These are phyloP conservation scores for Conistra vaccinii DNA, from an alignment of 2,888 invertebrate species.

Conservation along the genomic window DNA sequence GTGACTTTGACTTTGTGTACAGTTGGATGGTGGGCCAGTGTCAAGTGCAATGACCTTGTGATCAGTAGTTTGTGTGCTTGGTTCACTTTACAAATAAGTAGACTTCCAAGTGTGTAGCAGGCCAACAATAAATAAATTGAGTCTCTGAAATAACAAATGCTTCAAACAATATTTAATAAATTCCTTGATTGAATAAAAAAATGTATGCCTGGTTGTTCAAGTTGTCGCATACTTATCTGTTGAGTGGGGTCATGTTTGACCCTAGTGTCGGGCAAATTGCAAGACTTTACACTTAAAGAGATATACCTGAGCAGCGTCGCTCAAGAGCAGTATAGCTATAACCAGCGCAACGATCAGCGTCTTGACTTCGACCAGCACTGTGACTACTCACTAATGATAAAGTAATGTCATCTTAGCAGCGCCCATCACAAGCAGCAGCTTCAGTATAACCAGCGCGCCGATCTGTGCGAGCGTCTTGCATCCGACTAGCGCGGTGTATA, in stretches of 20 bases:
- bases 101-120: not conserved
- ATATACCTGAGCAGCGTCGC: too few species aligned
- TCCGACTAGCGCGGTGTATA: not conserved
- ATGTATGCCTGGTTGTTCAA: not conserved
- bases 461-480: not conserved
- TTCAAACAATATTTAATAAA: not conserved
- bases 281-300: too few species aligned
- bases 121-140: not conserved
- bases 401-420: not conserved
- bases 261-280: not conserved
- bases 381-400: too few species aligned
- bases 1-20: constrained; percentile 9
- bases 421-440: not conserved
- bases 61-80: not conserved
- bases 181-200: not conserved
- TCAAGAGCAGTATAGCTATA: too few species aligned
- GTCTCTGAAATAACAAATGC: not conserved
- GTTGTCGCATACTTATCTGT: not conserved
- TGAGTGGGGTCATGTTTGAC: not conserved
- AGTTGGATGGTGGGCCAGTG: not conserved
- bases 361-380: too few species aligned
- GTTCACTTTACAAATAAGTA: not conserved
- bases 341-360: too few species aligned
- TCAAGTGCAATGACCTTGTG: constrained; percentile 30
- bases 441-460: not conserved